Conservation (phyloP, 1,140 invertebrate species). For the Phenacoccus solenopsis region DNA sequence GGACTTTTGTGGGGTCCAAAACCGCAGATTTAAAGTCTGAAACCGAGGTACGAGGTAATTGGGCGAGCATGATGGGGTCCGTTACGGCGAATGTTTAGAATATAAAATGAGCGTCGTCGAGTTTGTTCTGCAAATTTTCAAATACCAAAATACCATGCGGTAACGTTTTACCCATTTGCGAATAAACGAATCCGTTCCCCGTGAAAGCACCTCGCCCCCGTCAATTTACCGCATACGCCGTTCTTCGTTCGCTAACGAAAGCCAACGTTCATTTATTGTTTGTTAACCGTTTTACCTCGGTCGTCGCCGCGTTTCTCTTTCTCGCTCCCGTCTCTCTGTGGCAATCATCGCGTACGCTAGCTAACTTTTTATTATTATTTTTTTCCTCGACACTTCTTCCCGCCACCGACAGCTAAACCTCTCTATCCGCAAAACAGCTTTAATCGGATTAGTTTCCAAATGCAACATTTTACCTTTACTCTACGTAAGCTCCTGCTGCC, state of each 20-base stretch:
- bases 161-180: slow-evolving; percentile 3
- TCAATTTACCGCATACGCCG: neutral
- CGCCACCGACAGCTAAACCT: neutral
- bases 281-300: neutral
- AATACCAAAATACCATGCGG: slow-evolving; percentile 2
- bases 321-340: too few species aligned
- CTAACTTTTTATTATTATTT: neutral
- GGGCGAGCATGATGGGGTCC: slow-evolving; percentile 14
- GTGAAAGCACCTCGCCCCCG: neutral
- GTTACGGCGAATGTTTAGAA: slow-evolving; percentile 13
- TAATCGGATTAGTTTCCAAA: neutral
- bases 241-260: neutral
- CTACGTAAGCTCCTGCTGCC: too few species aligned
- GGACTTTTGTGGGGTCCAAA: neutral
- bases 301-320: neutral
- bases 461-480: too few species aligned
- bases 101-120: slow-evolving; percentile 10
- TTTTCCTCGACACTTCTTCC: neutral
- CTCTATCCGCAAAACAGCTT: neutral
- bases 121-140: slow-evolving; percentile 11
- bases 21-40: slow-evolving; percentile 9
- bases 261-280: slow-evolving; percentile 12
- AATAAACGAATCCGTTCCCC: slow-evolving; percentile 4
- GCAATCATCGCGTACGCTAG: neutral
- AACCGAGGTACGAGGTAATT: slow-evolving; percentile 9